Percentiles rank a stretch among this genome's conserved stretches.
Evolutionary conservation across 2,113 vertebrate species (phyloP).

Genomic region (Zapornia atra): DNA sequence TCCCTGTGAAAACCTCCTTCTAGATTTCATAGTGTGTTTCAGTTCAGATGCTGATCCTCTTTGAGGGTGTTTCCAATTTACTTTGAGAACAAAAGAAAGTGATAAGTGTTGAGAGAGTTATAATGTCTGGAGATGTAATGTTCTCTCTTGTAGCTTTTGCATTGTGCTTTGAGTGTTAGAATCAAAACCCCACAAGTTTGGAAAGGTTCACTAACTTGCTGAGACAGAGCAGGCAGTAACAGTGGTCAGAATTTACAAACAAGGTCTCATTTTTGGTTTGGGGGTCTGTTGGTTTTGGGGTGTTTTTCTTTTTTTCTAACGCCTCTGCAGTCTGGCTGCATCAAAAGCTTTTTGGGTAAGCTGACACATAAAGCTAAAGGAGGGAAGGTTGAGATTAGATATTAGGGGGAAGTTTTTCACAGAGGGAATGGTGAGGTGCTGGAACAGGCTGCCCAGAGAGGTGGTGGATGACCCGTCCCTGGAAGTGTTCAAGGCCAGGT

Average conservation of each 20-base stretch:
- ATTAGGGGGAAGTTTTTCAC: too few relatives aligned
- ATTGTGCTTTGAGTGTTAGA: neutral
- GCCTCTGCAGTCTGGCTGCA: neutral
- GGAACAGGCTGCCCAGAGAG: too few relatives aligned
- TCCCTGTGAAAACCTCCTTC: neutral
- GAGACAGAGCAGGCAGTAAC: neutral
- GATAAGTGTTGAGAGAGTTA: neutral
- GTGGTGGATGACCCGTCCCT: too few relatives aligned
- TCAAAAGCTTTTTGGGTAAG: neutral
- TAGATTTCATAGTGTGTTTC: neutral
- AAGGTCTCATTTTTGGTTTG: rapidly evolving
- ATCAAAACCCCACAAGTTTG: neutral
- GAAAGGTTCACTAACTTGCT: neutral
- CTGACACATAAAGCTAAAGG: neutral
- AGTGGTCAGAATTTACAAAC: neutral
- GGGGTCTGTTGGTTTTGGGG: neutral
- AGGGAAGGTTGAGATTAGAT: too few relatives aligned
- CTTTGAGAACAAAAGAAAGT: neutral
- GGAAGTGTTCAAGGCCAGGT: too few relatives aligned
- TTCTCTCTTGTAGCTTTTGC: neutral
- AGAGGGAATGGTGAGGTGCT: too few relatives aligned
- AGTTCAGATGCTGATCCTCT: neutral
- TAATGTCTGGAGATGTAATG: neutral
- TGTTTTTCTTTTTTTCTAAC: neutral
- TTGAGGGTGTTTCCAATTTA: neutral